Evolutionary conservation across 1,140 invertebrate species (phyloP), one percentile per base, ranked within the genome.

Genomic region (Drosophila nannoptera): DNA sequence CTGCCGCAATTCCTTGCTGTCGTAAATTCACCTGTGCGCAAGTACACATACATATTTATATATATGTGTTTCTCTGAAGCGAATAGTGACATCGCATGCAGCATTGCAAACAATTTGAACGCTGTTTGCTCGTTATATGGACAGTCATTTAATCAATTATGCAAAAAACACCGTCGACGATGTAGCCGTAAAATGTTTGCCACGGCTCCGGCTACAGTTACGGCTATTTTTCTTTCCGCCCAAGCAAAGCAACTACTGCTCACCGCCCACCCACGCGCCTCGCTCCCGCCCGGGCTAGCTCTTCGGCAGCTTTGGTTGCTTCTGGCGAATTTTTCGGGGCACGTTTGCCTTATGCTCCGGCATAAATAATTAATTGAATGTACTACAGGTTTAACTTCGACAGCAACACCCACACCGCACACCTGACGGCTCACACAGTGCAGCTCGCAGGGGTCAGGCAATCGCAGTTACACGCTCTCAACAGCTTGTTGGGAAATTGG

Each of bases 351-450:
- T 83, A 16, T 43, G 9, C 78, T 73, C 78, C 64, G 78, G 73
- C 80, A 83, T 83, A 84, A 83, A 83, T 83, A 83, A 80, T 83
- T 83, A 78, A 83, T 83, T 84, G 78, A 83, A 84, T 84, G 76
- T 84, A 76, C 78, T 84, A 59, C 67, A 75, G 72, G 78, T 82
- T 77, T 50, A 38, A 36, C 38, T 46, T 22, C 36, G 35, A n/a
- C 50, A 31, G 22, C n/a, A 11, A 6, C 40, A 7, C 40, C 40
- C 40, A 11, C 9, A 9, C 36, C 8, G 4, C 9, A 11, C 36
- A 8, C 36, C 40, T 12, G 7, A 5, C 40, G 2, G 38, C 11
- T 5, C 38, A 42, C 11, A 2, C 7, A 22, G 4, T 11, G 45
- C 1, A 48, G 22, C 14, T 49, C 11, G 11, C 48, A 3, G 31